These are phyloP conservation scores for Ondatra zibethicus DNA, from an alignment of 2,113 vertebrate species.

Conservation along the genomic window DNA sequence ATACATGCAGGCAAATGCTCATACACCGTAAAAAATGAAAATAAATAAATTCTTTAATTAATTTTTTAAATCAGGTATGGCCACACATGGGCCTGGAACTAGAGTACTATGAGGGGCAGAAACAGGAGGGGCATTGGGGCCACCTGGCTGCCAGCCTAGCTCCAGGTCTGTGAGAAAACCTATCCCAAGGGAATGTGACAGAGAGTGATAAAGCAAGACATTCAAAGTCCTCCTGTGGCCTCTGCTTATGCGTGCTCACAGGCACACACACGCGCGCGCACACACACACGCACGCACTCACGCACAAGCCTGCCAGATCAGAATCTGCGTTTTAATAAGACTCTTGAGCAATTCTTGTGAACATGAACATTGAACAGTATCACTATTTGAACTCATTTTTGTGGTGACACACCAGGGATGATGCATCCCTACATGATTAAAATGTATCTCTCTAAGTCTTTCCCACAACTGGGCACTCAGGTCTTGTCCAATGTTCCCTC, in stretches of 20 bases:
- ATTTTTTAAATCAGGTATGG: not conserved
- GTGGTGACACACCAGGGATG: not conserved
- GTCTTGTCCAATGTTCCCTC: not conserved
- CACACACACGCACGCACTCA: not conserved
- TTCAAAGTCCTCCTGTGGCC: not conserved
- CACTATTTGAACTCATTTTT: not conserved
- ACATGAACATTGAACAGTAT: not conserved
- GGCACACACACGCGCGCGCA: not conserved
- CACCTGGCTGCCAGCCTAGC: not conserved
- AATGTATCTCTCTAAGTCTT: constrained; percentile 24
- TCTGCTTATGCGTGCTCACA: not conserved
- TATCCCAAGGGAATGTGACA: too few species aligned
- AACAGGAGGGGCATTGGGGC: not conserved
- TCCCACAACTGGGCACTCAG: not conserved
- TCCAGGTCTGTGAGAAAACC: not conserved
- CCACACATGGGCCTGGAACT: not conserved
- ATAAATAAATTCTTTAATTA: not conserved
- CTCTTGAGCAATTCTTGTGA: not conserved
- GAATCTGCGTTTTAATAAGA: constrained; percentile 36
- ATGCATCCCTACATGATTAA: not conserved
- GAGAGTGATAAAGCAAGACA: not conserved
- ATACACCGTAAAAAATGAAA: not conserved
- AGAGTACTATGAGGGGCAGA: not conserved
- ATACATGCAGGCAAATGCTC: not conserved
- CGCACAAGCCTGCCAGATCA: not conserved